These are phyloP conservation scores for Hypomesus transpacificus DNA, from an alignment of 2,113 vertebrate genomes.

Conservation along the genomic window DNA sequence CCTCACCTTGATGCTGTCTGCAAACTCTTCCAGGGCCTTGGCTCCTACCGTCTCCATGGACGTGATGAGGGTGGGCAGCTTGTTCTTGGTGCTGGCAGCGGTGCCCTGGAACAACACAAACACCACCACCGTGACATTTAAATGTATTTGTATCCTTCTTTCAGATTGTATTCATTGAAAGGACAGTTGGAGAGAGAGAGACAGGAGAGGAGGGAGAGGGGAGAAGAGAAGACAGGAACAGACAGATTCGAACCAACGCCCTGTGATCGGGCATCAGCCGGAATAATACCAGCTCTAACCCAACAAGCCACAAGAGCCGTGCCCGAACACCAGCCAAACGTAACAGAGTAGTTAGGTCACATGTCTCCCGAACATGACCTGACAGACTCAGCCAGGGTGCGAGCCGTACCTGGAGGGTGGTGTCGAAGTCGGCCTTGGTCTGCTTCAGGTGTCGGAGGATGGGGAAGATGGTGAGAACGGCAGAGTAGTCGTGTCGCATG, in stretches of 20 bases:
- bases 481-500: conserved; percentile 90
- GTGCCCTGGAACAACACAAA: conserved; percentile 77
- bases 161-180: no score
- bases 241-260: no score
- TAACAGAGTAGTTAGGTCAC: no score
- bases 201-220: no score
- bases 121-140: not conserved
- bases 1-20: conserved; percentile 94
- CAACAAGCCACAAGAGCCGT: no score
- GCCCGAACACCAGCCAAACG: no score
- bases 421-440: conserved; percentile 92
- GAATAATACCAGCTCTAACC: no score
- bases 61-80: conserved; percentile 91
- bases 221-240: no score
- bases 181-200: no score
- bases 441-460: conserved; percentile 93
- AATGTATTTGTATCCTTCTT: no score
- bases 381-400: not conserved
- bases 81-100: conserved; percentile 97
- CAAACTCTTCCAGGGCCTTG: conserved; percentile 96
- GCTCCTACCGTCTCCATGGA: conserved; percentile 96
- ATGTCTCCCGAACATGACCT: not conserved
- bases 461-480: conserved; percentile 94
- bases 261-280: no score
- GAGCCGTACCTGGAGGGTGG: conserved; percentile 84